Conservation (phyloP, 2,888 invertebrate genomes). For the Himalopsyche kuldschensis region DNA sequence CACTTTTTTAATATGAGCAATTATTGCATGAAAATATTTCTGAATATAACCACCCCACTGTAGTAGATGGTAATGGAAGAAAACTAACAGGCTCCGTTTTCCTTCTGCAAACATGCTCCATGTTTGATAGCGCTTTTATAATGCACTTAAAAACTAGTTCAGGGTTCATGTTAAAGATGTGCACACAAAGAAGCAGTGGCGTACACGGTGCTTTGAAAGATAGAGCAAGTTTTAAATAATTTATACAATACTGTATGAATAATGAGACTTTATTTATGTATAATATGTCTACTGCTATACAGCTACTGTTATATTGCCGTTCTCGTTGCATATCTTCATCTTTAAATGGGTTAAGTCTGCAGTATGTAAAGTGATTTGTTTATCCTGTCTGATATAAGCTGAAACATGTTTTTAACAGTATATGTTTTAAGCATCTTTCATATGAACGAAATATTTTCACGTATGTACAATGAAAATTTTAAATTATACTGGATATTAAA, state of each 20-base stretch:
- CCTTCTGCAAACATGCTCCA: background rate
- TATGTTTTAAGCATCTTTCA: too few relatives aligned
- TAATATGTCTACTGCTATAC: background rate
- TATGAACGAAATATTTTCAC: too few relatives aligned
- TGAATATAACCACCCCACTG: background rate
- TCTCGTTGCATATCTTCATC: too few relatives aligned
- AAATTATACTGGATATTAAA: too few relatives aligned
- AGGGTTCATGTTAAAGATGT: background rate
- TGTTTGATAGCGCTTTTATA: background rate
- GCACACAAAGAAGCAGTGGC: background rate
- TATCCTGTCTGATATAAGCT: too few relatives aligned
- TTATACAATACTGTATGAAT: background rate
- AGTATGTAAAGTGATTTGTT: too few relatives aligned
- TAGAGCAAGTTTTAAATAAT: background rate
- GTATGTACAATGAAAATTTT: too few relatives aligned
- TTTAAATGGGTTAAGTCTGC: too few relatives aligned
- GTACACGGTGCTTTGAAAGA: background rate
- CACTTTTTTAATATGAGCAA: too few relatives aligned
- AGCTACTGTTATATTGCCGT: too few relatives aligned
- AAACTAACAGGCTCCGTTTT: background rate
- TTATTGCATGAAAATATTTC: background rate
- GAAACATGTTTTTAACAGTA: too few relatives aligned
- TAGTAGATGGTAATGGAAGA: background rate
- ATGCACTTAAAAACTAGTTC: background rate
- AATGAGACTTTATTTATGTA: background rate